These are phyloP conservation scores for Pangasius krempfi DNA, from an alignment of 2,797 vertebrate species.

Conservation along the genomic window DNA sequence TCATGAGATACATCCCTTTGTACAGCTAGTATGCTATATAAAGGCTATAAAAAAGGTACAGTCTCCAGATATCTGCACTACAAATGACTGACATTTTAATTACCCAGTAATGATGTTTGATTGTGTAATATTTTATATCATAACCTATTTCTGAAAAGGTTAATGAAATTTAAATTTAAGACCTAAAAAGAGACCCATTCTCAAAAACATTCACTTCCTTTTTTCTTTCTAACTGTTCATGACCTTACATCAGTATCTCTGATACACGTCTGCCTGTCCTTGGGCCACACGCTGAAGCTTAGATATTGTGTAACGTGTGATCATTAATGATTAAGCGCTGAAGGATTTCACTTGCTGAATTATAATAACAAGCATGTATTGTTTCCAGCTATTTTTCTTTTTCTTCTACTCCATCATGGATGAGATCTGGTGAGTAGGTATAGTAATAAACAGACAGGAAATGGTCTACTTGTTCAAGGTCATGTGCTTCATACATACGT, in stretches of 20 bases:
- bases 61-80: neutral
- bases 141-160: neutral
- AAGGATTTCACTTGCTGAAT: neutral
- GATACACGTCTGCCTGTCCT: neutral
- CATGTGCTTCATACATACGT: neutral
- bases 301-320: neutral
- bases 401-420: too few species aligned
- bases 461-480: neutral
- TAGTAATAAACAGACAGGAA: neutral
- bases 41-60: neutral
- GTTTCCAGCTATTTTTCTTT: neutral
- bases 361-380: neutral
- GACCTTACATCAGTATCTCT: neutral
- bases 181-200: neutral
- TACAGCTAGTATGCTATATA: neutral
- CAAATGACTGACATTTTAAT: slow-evolving; percentile 24
- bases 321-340: slow-evolving; percentile 35
- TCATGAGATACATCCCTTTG: neutral
- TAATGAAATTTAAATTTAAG: neutral
- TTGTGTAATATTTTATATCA: neutral
- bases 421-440: neutral
- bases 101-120: neutral
- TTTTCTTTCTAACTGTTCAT: neutral
- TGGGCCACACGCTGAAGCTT: neutral
- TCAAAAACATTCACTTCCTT: neutral